These are phyloP conservation scores for Neoaliturus tenellus DNA, from an alignment of 2,888 invertebrate genomes.

Conservation along the genomic window DNA sequence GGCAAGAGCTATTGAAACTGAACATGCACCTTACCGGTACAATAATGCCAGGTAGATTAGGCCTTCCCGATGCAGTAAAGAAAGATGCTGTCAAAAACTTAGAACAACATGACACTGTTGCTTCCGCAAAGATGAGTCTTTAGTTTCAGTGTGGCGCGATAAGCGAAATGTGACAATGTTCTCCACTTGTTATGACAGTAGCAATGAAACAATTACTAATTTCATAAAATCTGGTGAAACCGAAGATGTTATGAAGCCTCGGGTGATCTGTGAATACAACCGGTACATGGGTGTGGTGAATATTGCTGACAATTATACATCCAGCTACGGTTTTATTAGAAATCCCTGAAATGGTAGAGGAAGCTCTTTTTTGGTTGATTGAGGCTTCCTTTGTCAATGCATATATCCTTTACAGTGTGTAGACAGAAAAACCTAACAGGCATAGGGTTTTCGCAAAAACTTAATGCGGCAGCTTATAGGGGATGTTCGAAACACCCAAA, in stretches of 20 bases:
- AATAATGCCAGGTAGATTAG: constrained; percentile 32
- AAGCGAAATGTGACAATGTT: constrained; percentile 50
- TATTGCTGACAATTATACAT: constrained; percentile 44
- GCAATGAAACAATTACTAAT: constrained; percentile 65
- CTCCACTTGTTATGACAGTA: constrained; percentile 38
- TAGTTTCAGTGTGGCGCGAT: constrained; percentile 37
- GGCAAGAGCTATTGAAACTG: constrained; percentile 4
- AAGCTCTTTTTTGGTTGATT: constrained; percentile 52
- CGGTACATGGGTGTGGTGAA: constrained; percentile 43
- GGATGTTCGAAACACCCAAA: constrained; percentile 32
- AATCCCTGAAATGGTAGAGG: constrained; percentile 47
- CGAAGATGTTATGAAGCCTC: constrained; percentile 27
- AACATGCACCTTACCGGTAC: constrained; percentile 37
- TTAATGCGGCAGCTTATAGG: constrained; percentile 27
- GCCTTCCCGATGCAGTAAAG: constrained; percentile 49
- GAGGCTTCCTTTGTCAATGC: constrained; percentile 51
- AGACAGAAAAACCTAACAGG: background rate
- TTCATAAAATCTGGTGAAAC: constrained; percentile 65
- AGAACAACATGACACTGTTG: background rate
- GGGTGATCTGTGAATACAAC: constrained; percentile 48
- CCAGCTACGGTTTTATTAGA: constrained; percentile 16
- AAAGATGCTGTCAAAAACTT: background rate
- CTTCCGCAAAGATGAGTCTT: background rate
- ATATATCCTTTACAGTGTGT: constrained; percentile 21
- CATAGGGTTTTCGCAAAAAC: constrained; percentile 40